These are phyloP conservation scores for Siphamia tubifer DNA, from an alignment of 2,113 vertebrate genomes.

Conservation along the genomic window DNA sequence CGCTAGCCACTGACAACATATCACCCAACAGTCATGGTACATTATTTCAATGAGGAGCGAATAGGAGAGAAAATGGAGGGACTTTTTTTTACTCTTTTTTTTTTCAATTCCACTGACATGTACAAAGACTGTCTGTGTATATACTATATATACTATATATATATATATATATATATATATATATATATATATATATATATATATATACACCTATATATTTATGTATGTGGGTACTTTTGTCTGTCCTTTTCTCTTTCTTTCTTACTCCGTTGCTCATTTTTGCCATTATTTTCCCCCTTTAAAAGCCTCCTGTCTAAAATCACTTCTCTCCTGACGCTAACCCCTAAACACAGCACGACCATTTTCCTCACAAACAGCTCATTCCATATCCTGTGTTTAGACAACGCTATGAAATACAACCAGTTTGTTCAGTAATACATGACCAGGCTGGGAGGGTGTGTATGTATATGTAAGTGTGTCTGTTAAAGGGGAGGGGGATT, in stretches of 20 bases:
- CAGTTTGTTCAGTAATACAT: slow-evolving; percentile 42
- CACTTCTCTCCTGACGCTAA: slow-evolving; percentile 38
- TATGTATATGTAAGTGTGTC: neutral
- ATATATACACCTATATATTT: neutral
- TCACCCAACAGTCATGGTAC: slow-evolving; percentile 40
- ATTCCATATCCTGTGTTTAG: slow-evolving; percentile 72
- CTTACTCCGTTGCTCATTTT: slow-evolving; percentile 46
- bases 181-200: neutral
- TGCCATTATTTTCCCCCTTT: slow-evolving; percentile 49
- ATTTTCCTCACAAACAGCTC: slow-evolving; percentile 73
- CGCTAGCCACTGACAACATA: slow-evolving; percentile 29
- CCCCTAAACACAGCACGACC: slow-evolving; percentile 51
- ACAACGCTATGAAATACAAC: slow-evolving; percentile 71
- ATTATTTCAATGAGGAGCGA: slow-evolving; percentile 49
- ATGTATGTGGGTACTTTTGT: neutral
- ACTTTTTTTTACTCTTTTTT: neutral
- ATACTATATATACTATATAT: neutral
- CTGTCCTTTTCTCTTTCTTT: slow-evolving; percentile 12
- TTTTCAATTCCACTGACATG: neutral
- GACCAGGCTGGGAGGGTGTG: neutral
- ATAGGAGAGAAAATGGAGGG: slow-evolving; percentile 47
- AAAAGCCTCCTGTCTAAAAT: slow-evolving; percentile 66
- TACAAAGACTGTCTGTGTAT: neutral
- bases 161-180: slow-evolving; percentile 15
- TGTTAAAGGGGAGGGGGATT: too few species aligned